Conservation (phyloP, 2,113 vertebrate genomes). For the Morone chrysops region DNA sequence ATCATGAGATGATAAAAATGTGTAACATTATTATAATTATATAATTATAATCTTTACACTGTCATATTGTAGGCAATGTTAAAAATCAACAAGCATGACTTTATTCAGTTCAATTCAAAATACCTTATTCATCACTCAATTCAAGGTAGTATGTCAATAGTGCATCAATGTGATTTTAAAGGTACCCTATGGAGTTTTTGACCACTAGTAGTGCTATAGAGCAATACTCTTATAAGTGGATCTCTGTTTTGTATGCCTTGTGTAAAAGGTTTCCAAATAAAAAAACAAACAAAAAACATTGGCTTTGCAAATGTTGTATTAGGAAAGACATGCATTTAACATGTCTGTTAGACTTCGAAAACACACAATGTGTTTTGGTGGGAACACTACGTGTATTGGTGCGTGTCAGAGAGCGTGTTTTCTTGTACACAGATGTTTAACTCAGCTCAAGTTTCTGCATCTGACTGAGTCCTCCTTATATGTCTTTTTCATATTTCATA, state of each 20-base stretch:
- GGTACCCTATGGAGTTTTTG: neutral
- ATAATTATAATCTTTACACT: neutral
- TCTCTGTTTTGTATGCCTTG: too few species aligned
- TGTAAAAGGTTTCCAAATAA: neutral
- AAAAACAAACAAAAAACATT: neutral
- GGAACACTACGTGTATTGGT: neutral
- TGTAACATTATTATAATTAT: too few species aligned
- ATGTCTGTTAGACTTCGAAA: neutral
- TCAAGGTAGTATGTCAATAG: neutral
- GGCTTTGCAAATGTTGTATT: neutral
- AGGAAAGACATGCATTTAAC: neutral
- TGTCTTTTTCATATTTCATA: constrained; percentile 72
- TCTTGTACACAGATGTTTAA: constrained; percentile 57
- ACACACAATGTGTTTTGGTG: neutral
- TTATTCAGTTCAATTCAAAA: neutral
- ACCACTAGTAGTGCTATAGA: neutral
- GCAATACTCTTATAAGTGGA: too few species aligned
- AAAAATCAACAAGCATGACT: constrained; percentile 8
- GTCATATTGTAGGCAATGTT: neutral
- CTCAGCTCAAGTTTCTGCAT: constrained; percentile 42
- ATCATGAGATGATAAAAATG: neutral
- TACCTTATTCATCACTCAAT: neutral
- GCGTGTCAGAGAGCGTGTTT: constrained; percentile 19
- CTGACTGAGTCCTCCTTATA: constrained; percentile 54
- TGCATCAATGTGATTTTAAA: constrained; percentile 13